These are phyloP conservation scores for Oedothorax gibbosus DNA, from an alignment of 1,140 invertebrate species.

Conservation along the genomic window DNA sequence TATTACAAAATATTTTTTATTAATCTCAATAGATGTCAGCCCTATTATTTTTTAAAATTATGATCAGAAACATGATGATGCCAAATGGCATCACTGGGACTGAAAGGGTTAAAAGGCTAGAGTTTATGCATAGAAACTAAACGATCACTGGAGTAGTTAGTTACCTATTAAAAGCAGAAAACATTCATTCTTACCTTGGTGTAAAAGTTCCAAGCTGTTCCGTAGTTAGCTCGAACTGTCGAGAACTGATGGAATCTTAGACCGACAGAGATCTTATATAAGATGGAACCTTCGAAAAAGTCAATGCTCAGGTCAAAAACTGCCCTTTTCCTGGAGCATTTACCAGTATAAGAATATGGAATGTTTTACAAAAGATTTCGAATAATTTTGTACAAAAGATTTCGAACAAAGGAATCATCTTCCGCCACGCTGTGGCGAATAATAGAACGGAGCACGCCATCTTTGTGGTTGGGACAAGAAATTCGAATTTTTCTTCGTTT, in stretches of 20 bases:
- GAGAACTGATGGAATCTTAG: background rate
- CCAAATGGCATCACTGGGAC: too few relatives aligned
- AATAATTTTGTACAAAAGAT: background rate
- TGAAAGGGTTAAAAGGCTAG: background rate
- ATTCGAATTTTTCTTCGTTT: conserved; percentile 12
- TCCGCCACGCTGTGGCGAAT: conserved; percentile 11
- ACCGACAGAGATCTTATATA: background rate
- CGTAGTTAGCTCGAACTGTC: background rate
- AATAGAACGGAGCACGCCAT: conserved; percentile 28
- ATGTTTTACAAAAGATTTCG: background rate
- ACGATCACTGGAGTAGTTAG: background rate
- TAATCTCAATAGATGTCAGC: too few relatives aligned
- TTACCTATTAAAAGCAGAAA: background rate
- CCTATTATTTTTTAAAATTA: too few relatives aligned
- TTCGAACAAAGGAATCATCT: conserved; percentile 6
- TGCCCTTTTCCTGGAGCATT: conserved; percentile 24
- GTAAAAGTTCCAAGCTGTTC: background rate
- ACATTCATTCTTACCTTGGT: background rate
- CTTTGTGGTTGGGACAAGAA: conserved; percentile 1
- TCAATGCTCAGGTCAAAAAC: conserved; percentile 43
- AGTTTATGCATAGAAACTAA: background rate
- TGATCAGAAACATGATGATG: too few relatives aligned
- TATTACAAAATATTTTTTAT: too few relatives aligned
- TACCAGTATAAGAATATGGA: background rate
- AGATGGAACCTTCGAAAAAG: background rate